phyloP scores from a whole-genome alignment of 2,113 vertebrate species.

The Nanorana parkeri region DNA sequence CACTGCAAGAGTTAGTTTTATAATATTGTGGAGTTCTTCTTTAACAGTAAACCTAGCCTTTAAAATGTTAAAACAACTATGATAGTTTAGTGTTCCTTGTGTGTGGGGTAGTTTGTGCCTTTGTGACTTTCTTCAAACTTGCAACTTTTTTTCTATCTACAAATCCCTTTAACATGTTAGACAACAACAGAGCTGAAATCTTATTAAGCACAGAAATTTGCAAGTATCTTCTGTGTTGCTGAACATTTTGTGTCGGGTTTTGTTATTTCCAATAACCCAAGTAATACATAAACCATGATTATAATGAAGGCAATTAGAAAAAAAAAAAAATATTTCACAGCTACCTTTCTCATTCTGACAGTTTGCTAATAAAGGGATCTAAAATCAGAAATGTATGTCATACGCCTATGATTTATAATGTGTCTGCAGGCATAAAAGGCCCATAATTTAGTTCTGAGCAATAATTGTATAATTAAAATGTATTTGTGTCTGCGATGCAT shows the following conservation, averaged over 20 bases:
- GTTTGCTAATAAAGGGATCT: slow-evolving; percentile 46
- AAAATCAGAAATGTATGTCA: slow-evolving; percentile 47
- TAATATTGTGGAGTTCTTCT: too few species aligned
- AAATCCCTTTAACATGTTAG: too few species aligned
- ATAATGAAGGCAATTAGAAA: slow-evolving; percentile 43
- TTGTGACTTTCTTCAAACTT: too few species aligned
- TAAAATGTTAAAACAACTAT: too few species aligned
- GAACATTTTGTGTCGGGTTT: slow-evolving; percentile 19
- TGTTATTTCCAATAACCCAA: slow-evolving; percentile 26
- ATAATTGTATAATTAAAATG: slow-evolving; percentile 56
- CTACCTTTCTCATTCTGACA: slow-evolving; percentile 48
- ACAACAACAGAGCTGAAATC: neutral
- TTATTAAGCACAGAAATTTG: slow-evolving; percentile 4
- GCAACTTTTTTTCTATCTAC: too few species aligned
- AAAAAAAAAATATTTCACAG: slow-evolving; percentile 26
- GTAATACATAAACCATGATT: slow-evolving; percentile 42
- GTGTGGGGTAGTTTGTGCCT: too few species aligned
- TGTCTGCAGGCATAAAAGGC: slow-evolving; percentile 47
- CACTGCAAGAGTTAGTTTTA: too few species aligned
- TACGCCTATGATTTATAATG: slow-evolving; percentile 53
- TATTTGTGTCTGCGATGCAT: slow-evolving; percentile 54
- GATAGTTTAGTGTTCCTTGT: too few species aligned
- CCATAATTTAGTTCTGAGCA: slow-evolving; percentile 56
- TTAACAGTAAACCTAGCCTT: too few species aligned
- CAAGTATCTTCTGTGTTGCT: neutral